These are phyloP conservation scores for Parus major DNA, from an alignment of 2,113 vertebrate species.

Conservation along the genomic window DNA sequence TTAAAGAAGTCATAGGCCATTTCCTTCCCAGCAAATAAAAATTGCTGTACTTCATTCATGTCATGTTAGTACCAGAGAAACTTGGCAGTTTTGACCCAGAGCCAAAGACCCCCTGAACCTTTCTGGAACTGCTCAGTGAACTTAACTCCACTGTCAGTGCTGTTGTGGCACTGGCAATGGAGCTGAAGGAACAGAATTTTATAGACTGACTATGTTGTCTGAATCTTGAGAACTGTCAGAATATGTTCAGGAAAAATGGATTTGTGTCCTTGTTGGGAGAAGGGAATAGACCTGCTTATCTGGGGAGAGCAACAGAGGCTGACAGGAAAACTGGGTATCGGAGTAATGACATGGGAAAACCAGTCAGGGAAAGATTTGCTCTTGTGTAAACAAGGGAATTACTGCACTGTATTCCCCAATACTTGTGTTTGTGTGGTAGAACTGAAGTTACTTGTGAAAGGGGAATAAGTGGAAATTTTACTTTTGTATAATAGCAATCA, in stretches of 20 bases:
- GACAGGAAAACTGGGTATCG: neutral
- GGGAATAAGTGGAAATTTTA: neutral
- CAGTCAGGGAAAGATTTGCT: neutral
- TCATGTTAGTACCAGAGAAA: conserved; percentile 22
- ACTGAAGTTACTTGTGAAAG: neutral
- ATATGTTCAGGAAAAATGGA: neutral
- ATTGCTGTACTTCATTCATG: neutral
- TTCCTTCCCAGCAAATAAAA: conserved; percentile 15
- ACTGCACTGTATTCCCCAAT: neutral
- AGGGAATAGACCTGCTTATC: neutral
- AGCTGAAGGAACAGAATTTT: neutral
- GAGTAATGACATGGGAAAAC: neutral
- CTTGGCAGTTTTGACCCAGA: conserved; percentile 9
- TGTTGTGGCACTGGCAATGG: neutral
- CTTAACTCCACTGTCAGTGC: neutral
- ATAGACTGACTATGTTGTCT: neutral
- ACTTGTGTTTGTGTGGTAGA: neutral
- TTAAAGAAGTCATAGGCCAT: neutral
- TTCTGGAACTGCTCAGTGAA: neutral
- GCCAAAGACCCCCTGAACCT: neutral
- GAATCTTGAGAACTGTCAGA: neutral
- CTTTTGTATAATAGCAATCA: neutral
- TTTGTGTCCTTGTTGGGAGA: neutral
- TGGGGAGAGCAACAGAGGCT: neutral
- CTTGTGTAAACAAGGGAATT: neutral